Evolutionary conservation across 2,888 invertebrate genomes (phyloP).

Genomic region (Eulithis testata): DNA sequence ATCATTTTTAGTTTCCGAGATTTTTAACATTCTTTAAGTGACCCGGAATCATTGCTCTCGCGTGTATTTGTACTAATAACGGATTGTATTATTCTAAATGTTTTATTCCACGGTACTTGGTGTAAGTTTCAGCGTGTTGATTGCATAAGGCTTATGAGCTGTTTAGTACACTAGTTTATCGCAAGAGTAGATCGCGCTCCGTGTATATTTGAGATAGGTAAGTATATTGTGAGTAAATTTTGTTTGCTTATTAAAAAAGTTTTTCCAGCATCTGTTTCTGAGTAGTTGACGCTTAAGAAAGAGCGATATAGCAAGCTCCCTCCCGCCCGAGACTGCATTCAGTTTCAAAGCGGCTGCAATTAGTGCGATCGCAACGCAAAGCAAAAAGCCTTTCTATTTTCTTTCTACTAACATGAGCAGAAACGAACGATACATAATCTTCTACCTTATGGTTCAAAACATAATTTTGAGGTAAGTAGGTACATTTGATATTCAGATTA

Average conservation of each 20-base stretch:
- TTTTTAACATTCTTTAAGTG: too few relatives aligned
- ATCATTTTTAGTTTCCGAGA: too few relatives aligned
- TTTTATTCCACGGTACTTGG: neutral
- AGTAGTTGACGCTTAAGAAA: constrained; percentile 5
- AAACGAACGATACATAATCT: neutral
- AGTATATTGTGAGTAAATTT: neutral
- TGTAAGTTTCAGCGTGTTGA: constrained; percentile 6
- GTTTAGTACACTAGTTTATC: constrained; percentile 4
- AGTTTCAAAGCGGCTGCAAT: constrained; percentile 13
- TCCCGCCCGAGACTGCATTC: constrained; percentile 13
- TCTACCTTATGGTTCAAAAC: neutral
- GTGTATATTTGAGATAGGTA: neutral
- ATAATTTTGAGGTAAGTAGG: too few relatives aligned
- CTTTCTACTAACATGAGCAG: neutral
- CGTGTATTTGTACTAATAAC: neutral
- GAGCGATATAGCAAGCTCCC: constrained; percentile 1
- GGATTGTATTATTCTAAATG: neutral
- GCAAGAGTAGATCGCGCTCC: neutral
- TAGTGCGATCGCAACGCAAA: constrained; percentile 12
- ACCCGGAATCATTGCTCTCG: too few relatives aligned
- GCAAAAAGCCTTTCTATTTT: neutral
- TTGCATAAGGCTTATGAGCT: constrained; percentile 2
- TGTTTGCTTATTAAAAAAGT: constrained; percentile 18
- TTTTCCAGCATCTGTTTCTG: constrained; percentile 11
- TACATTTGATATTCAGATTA: neutral